phyloP scores from a whole-genome alignment of 2,797 vertebrate genomes.

The Hipposideros larvatus region DNA sequence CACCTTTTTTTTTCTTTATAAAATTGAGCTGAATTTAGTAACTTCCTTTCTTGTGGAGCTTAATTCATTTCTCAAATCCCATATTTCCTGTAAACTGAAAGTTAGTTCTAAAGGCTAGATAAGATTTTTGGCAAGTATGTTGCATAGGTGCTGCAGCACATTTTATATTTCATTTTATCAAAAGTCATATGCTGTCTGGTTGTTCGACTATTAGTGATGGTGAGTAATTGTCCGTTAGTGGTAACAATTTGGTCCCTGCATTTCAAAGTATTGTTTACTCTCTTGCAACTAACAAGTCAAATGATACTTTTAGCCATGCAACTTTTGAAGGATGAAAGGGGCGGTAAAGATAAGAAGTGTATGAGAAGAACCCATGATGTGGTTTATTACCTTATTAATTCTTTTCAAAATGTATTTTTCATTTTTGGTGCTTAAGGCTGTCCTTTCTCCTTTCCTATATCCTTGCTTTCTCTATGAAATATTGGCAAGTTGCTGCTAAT shows the following conservation, averaged over 20 bases:
- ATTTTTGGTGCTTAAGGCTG: neutral
- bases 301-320: neutral
- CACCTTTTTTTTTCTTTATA: neutral
- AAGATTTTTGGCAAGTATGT: slow-evolving; percentile 44
- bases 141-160: neutral
- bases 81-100: slow-evolving; percentile 60
- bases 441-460: neutral
- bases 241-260: slow-evolving; percentile 7
- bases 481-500: neutral
- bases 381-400: slow-evolving; percentile 36
- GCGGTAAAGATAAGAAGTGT: neutral
- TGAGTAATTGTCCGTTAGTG: slow-evolving; percentile 8
- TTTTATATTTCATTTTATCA: slow-evolving; percentile 35
- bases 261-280: slow-evolving; percentile 27
- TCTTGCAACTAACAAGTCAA: slow-evolving; percentile 14
- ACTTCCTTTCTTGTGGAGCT: slow-evolving; percentile 55
- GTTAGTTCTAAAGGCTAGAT: slow-evolving; percentile 26
- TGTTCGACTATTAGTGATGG: neutral
- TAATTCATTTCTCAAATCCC: slow-evolving; percentile 49
- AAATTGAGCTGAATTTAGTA: slow-evolving; percentile 50
- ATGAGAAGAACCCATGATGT: slow-evolving; percentile 6
- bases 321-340: slow-evolving; percentile 44
- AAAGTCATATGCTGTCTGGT: neutral
- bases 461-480: slow-evolving; percentile 44
- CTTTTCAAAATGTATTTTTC: slow-evolving; percentile 4